Base-by-base conservation (phyloP, 2,797 vertebrate species). In the Leucoraja ocellata region DNA sequence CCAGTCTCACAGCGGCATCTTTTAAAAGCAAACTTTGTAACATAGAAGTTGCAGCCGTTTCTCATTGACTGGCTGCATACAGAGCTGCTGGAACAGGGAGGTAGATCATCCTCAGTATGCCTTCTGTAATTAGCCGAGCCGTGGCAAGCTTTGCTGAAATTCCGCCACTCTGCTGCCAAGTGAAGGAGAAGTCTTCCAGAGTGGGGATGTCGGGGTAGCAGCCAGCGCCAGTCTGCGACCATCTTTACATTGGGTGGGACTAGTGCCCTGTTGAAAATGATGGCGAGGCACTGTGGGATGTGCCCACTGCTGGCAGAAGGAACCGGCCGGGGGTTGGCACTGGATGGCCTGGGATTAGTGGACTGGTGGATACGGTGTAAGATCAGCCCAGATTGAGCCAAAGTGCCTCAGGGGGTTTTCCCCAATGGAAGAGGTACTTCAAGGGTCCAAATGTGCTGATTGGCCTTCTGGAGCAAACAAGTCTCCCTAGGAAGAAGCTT, bases 371-470 rank as follows among this genome's bases (percentile, higher is more conserved):
- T 74, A 28, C 46, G n/a, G 68, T 32, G 9, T 23, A 74, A 39
- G 71, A 54, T 73, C 1, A 28, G 68, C 5, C 36, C 32, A 54
- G 36, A 2, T 32, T 65, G 28, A 68, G 84, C 84, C 61, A 68
- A 68, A 36, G n/a, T 23, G 84, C 84, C 90, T 91, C 68, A 91
- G 39, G 68, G 68, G 21, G 39, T 74, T 68, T 91, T 91, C 90
- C 68, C 36, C 90, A 73, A 74, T 21, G 90, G 90, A 54, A 71
- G 65, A 39, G 90, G 90, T 58, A 46, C 68, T 54, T 68, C 65
- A 54, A 74, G 68, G 90, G 68, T 74, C 32, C 21, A 21, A 54
- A 7, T 91, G 90, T 91, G 71, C n/a, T 91, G 68, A 74, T 88
- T 88, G 84, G 84, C 73, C 32, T 2, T 88, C 2, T 21, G 84